These are phyloP conservation scores for Arrhamphus sclerolepis DNA, from an alignment of 2,797 vertebrate genomes.

Conservation along the genomic window DNA sequence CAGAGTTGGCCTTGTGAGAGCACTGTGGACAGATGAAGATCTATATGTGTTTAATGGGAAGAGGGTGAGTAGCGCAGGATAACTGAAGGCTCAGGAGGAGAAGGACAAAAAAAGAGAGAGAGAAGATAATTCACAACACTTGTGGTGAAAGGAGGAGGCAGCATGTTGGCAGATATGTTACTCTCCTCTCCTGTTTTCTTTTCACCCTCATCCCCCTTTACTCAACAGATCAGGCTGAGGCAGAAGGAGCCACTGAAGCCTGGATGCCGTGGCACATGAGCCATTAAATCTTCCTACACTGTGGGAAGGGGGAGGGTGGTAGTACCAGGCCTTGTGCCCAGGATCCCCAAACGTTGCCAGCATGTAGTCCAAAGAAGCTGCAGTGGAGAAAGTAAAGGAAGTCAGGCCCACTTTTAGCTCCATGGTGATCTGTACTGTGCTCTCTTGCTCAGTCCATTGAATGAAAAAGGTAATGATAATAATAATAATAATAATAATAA, in stretches of 20 bases:
- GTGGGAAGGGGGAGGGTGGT: conserved; percentile 30
- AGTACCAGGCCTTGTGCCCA: conserved; percentile 47
- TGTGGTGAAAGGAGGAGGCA: conserved; percentile 65
- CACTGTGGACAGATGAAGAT: conserved; percentile 70
- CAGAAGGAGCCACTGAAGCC: conserved; percentile 61
- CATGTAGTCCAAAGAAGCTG: conserved; percentile 16
- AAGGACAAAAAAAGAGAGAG: conserved; percentile 22
- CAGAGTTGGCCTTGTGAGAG: conserved; percentile 53
- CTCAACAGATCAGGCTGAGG: conserved; percentile 39
- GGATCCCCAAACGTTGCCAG: conserved; percentile 26
- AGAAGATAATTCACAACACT: conserved; percentile 74
- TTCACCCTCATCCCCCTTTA: conserved; percentile 47
- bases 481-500: too few species aligned
- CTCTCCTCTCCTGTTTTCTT: conserved; percentile 42
- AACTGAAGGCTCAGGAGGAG: conserved; percentile 48
- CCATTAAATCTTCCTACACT: conserved; percentile 79
- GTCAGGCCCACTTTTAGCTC: background rate
- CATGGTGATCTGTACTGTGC: background rate
- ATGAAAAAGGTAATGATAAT: too few species aligned
- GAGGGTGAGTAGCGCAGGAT: conserved; percentile 65
- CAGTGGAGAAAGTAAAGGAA: background rate
- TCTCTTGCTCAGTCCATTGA: background rate
- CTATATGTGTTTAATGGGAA: conserved; percentile 70
- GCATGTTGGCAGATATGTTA: conserved; percentile 60
- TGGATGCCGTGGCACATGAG: conserved; percentile 77